A percentile compares a stretch with the other conserved stretches of the same genome.
phyloP scores from a whole-genome alignment of 1,140 invertebrate genomes.

The Atopsyche davidsoni region DNA sequence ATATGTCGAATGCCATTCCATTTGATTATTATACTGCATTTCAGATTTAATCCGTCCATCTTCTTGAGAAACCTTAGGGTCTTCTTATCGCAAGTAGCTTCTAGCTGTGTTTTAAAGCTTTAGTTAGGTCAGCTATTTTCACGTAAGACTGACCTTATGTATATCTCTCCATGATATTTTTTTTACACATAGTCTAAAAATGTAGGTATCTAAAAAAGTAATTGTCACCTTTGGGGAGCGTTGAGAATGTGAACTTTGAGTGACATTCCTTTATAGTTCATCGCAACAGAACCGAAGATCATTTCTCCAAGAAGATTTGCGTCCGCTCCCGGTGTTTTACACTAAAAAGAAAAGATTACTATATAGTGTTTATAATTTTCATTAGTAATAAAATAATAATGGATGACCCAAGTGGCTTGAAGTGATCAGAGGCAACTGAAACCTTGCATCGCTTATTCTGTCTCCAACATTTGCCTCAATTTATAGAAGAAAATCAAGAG shows the following conservation, averaged over 20 bases:
- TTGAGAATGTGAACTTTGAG: slow-evolving; percentile 74
- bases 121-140: neutral
- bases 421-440: neutral
- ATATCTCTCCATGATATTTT: no score
- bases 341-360: slow-evolving; percentile 38
- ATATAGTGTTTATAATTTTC: neutral
- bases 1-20: no score
- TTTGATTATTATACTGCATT: no score
- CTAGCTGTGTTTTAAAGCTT: no score
- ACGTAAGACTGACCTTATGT: slow-evolving; percentile 1
- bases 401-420: no score
- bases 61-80: no score
- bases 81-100: no score
- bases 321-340: slow-evolving; percentile 59
- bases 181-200: no score
- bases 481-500: no score
- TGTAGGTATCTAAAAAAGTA: no score
- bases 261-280: slow-evolving; percentile 78
- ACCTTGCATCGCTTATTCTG: neutral
- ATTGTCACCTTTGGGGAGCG: slow-evolving; percentile 52
- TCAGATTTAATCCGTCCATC: no score
- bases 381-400: neutral
- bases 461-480: no score
- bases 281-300: slow-evolving; percentile 82
- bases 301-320: slow-evolving; percentile 74